Percentiles rank a stretch among this genome's conserved stretches.
phyloP scores from a whole-genome alignment of 2,113 vertebrate genomes.

The Prinia subflava region DNA sequence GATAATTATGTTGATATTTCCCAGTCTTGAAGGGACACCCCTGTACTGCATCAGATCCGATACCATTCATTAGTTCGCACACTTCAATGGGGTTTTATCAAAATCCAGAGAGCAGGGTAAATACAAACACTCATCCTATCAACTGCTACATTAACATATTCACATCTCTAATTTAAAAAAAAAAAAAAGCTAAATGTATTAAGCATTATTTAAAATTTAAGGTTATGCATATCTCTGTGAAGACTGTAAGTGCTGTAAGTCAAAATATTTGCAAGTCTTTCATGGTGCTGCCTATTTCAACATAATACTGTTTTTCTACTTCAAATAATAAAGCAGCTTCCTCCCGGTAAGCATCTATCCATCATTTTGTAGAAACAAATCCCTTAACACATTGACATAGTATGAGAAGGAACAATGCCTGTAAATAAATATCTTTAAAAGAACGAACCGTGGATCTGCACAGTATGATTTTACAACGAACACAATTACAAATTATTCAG shows the following conservation, averaged over 20 bases:
- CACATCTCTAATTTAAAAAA: neutral
- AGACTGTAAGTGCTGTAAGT: neutral
- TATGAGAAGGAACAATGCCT: slow-evolving; percentile 3
- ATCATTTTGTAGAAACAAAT: neutral
- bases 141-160: neutral
- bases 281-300: slow-evolving; percentile 9
- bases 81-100: slow-evolving; percentile 6
- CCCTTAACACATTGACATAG: neutral
- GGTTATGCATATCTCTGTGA: neutral
- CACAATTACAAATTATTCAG: neutral
- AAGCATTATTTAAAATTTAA: neutral
- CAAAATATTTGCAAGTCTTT: slow-evolving; percentile 55
- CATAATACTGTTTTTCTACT: neutral
- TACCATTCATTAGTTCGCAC: neutral
- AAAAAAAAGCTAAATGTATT: neutral
- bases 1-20: slow-evolving; percentile 1
- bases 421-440: neutral
- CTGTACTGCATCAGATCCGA: neutral
- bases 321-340: slow-evolving; percentile 6
- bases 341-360: neutral
- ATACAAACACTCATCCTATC: neutral
- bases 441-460: neutral
- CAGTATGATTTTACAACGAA: neutral
- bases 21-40: neutral
- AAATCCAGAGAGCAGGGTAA: neutral